Conservation (phyloP, 2,113 vertebrate species). For the Merops nubicus region DNA sequence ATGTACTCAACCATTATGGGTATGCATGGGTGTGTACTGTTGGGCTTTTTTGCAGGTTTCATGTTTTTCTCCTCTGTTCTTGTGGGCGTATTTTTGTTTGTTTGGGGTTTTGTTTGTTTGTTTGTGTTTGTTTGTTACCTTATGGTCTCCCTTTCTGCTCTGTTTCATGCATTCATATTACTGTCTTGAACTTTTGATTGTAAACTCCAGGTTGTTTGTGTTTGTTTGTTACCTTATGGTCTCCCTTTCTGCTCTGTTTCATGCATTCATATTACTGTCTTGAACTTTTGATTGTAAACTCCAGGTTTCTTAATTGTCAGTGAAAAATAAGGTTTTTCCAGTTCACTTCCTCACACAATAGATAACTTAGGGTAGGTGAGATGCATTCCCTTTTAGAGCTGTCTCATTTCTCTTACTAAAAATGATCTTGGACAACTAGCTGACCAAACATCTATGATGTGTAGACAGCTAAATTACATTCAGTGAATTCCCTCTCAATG, state of each 20-base stretch:
- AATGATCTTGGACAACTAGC: background rate
- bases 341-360: background rate
- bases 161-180: background rate
- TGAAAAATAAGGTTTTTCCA: background rate
- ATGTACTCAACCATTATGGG: rapidly evolving
- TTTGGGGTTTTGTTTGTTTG: background rate
- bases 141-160: background rate
- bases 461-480: background rate
- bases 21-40: background rate
- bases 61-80: background rate
- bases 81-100: background rate
- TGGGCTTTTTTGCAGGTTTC: background rate
- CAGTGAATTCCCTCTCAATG: background rate
- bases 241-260: background rate
- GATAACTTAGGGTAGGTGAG: background rate
- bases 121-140: background rate
- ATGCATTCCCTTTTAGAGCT: background rate
- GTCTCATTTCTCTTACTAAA: background rate
- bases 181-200: background rate
- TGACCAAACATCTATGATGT: background rate
- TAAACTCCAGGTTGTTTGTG: background rate
- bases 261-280: background rate
- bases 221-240: background rate
- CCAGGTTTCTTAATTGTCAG: background rate
- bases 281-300: background rate